Evolutionary conservation across 2,113 vertebrate species (phyloP).

Genomic region (Leptobrachium leishanense): DNA sequence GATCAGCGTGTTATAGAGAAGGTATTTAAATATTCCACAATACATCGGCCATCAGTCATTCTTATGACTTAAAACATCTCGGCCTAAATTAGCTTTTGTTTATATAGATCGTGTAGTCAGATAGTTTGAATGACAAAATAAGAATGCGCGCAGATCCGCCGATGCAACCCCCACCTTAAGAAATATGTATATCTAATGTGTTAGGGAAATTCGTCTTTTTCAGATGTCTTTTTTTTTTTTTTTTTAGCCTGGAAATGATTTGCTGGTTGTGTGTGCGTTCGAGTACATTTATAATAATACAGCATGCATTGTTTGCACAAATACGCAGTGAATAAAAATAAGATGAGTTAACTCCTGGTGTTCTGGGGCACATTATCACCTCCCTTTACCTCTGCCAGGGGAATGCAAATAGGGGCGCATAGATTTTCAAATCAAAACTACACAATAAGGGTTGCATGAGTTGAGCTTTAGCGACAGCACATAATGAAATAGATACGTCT

Average conservation of each 20-base stretch:
- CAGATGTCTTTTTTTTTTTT: constrained; percentile 48
- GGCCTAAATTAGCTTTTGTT: constrained; percentile 96
- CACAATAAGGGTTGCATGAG: too few species aligned
- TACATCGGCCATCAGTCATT: constrained; percentile 96
- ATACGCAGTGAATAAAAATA: constrained; percentile 62
- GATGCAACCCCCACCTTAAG: constrained; percentile 72
- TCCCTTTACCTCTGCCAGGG: too few species aligned
- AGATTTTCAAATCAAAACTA: too few species aligned
- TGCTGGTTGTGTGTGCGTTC: constrained; percentile 13
- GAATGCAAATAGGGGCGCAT: too few species aligned
- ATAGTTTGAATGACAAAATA: constrained; percentile 96
- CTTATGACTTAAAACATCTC: constrained; percentile 94
- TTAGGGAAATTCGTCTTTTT: constrained; percentile 61
- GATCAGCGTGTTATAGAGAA: constrained; percentile 74
- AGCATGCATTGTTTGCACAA: constrained; percentile 54
- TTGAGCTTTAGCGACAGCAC: too few species aligned
- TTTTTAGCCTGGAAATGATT: constrained; percentile 18
- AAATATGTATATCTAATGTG: constrained; percentile 63
- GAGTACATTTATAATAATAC: constrained; percentile 27
- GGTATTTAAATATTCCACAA: constrained; percentile 84
- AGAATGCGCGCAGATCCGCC: constrained; percentile 75
- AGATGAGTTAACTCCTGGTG: constrained; percentile 41
- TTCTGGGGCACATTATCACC: background rate
- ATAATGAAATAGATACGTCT: too few species aligned
- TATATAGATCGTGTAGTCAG: constrained; percentile 91